phyloP scores from a whole-genome alignment of 1,140 invertebrate genomes.

The Radopholus similis region DNA sequence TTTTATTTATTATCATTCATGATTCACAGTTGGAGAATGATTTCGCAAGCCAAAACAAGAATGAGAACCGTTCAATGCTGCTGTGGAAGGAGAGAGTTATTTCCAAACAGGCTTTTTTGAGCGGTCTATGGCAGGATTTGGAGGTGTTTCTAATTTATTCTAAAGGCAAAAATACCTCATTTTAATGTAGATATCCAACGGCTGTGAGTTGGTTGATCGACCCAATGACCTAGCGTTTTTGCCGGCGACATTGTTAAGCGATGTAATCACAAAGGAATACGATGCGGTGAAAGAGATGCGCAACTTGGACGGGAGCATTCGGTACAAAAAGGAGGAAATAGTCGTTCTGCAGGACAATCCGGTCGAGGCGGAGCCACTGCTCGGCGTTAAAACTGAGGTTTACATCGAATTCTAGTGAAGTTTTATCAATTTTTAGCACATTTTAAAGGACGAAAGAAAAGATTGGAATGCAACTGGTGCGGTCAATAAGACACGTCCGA shows the following conservation, averaged over 20 bases:
- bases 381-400: no score
- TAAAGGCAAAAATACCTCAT: background rate
- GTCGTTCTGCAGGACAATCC: no score
- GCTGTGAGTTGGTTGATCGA: background rate
- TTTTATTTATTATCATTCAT: slow-evolving; percentile 26
- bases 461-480: background rate
- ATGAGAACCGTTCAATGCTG: slow-evolving; percentile 24
- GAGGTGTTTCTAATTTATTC: slow-evolving; percentile 32
- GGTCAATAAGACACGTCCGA: background rate
- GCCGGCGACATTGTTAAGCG: slow-evolving; percentile 33
- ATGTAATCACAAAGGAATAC: slow-evolving; percentile 43
- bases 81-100: slow-evolving; percentile 27
- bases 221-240: slow-evolving; percentile 42
- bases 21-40: slow-evolving; percentile 28
- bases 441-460: no score
- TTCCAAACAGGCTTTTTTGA: slow-evolving; percentile 10
- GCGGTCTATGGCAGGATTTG: slow-evolving; percentile 22
- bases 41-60: slow-evolving; percentile 27
- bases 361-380: no score
- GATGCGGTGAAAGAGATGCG: slow-evolving; percentile 39
- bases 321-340: no score
- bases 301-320: slow-evolving; percentile 16
- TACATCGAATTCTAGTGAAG: no score
- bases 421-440: no score
- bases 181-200: slow-evolving; percentile 31